Conservation (phyloP, 2,113 vertebrate genomes). For the Megalops atlanticus region DNA sequence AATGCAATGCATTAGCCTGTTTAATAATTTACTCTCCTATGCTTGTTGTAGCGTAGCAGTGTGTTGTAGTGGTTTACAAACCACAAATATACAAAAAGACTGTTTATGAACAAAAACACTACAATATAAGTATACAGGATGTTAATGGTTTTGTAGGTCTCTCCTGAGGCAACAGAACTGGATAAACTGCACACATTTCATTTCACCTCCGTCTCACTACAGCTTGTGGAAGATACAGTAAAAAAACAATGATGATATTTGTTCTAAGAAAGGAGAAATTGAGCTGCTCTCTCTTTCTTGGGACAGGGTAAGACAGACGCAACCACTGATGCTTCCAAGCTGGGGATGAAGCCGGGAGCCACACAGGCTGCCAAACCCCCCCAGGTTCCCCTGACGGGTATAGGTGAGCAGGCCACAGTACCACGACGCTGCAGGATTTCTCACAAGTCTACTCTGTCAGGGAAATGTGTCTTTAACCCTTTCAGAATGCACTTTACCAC, state of each 20-base stretch:
- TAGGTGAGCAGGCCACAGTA: constrained; percentile 72
- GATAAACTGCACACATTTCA: too few relatives aligned
- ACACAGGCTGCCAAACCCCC: constrained; percentile 76
- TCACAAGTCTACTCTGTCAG: too few relatives aligned
- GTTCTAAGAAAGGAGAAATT: background rate
- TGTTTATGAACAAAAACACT: background rate
- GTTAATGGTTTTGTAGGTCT: too few relatives aligned
- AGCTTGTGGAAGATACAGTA: background rate
- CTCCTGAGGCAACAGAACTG: too few relatives aligned
- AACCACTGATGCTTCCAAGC: constrained; percentile 62
- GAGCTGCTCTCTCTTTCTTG: constrained; percentile 37
- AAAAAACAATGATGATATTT: background rate
- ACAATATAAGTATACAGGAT: too few relatives aligned
- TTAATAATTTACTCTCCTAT: too few relatives aligned
- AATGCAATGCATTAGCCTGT: background rate
- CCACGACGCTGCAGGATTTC: too few relatives aligned
- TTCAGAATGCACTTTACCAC: background rate
- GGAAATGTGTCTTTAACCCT: too few relatives aligned
- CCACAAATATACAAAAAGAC: too few relatives aligned
- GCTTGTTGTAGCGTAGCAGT: too few relatives aligned
- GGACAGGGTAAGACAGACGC: constrained; percentile 81
- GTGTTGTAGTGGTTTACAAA: too few relatives aligned
- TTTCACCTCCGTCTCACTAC: background rate
- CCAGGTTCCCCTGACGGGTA: constrained; percentile 79
- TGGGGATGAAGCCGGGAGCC: constrained; percentile 77